Evolutionary conservation across 2,113 vertebrate species (phyloP), one percentile per base, ranked within the genome.

Genomic region (Pandion haliaetus): DNA sequence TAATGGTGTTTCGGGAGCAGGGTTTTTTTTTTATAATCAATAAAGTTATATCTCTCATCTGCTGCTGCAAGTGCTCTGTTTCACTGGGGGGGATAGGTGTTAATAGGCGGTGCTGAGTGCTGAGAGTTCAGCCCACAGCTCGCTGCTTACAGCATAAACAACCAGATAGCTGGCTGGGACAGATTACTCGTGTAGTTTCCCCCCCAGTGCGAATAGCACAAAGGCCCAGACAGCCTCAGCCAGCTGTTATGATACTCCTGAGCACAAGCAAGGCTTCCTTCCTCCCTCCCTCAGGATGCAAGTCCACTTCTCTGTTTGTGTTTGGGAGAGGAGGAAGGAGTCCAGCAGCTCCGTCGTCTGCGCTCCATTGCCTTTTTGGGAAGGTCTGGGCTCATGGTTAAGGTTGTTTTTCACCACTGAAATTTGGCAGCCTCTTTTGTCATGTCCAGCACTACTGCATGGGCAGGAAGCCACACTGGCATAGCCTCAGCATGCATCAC

Each of bases 241-340:
- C 92, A 86, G 95, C 88, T 93, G 93, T 34, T 44, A 4, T 0
- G 44, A 29, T 62, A 17, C 87, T 82, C 73, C 76, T 23, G 78
- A 93, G 87, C 87, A 16, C 67, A 42, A 88, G 92, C 95, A 62
- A 5, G 0, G 63, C 71, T 97, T 96, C 96, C 96, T 97, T 94
- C 95, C 96, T 93, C 82, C 83, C 40, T 38, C 54, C 28, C 76
- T 83, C 92, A 92, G 96, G 92, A 97, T 95, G 92, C 90, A 26
- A 77, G 84, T 70, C 92, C 42, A 29, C 5, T 25, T 70, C 80
- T 95, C 44, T 94, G 89, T 94, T 95, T 95, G 90, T 71, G 79
- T 93, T 54, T 77, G 82, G 73, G 90, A 90, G 86, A 85, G 78
- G 85, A 95, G 95, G 96, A 97, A 96, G 84, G 93, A 96, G 87